Evolutionary conservation across 2,797 vertebrate species (phyloP), one percentile per base, ranked within the genome.

Genomic region (Caiman crocodilus): DNA sequence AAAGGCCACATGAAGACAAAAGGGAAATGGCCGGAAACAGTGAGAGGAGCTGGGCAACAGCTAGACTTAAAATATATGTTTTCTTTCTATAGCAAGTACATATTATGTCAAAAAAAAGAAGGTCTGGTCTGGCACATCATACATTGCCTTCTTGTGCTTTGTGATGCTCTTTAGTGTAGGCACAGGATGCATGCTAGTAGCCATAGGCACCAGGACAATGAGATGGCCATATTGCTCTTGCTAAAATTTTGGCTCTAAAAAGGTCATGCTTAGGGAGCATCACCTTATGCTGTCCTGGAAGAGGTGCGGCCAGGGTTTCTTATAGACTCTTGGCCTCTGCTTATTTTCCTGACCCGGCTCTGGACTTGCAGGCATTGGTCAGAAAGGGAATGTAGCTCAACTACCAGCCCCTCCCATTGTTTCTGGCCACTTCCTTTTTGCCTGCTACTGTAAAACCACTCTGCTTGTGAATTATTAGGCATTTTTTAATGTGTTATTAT

Each of bases 101-200:
- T 76, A 73, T 88, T 73, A 17, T 15, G 2, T 13, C 35, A 76
- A 7, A 23, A 67, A 42, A 10, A 42, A 42, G 42, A 11, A 50
- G 42, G 42, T 50, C 42, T 50, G 10, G 42, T 50, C 42, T 50
- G 42, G 42, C 9, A 50, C 42, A 10, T 78, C 25, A 28, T 1
- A 20, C 23, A 23, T 73, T 85, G 0, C 18, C 42, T 58, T 5
- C 1, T n/a, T 79, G 2, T 20, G 67, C n/a, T 89, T 42, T n/a
- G 25, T 84, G 58, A 17, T 6, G 82, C n/a, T 82, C 90, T 82
- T 76, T 76, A 82, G 69, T 84, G 79, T 73, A 63, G 76, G 32
- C 76, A 4, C 2, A 1, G 35, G 7, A 7, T 71, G 13, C 20
- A 56, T 76, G 4, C 58, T 15, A 21, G 11, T 32, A 35, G 80